These are phyloP conservation scores for Leptinotarsa undecemlineata DNA, from an alignment of 1,140 invertebrate genomes.

Conservation along the genomic window DNA sequence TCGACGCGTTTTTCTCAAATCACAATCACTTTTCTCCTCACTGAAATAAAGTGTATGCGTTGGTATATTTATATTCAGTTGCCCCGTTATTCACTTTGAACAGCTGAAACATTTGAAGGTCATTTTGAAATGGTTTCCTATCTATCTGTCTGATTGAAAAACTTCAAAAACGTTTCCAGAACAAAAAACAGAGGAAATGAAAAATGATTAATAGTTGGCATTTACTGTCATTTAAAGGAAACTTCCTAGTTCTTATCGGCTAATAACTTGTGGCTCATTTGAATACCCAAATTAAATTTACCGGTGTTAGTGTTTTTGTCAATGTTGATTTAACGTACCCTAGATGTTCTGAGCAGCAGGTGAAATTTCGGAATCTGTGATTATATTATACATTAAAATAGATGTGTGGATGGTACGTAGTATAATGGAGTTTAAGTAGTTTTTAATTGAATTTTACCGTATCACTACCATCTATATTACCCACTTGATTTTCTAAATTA, in stretches of 20 bases:
- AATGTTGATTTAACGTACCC: slow-evolving; percentile 35
- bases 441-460: background rate
- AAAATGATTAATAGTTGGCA: slow-evolving; percentile 1
- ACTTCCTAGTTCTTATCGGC: background rate
- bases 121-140: too few relatives aligned
- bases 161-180: background rate
- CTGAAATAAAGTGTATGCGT: too few relatives aligned
- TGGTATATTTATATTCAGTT: too few relatives aligned
- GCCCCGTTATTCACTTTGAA: too few relatives aligned
- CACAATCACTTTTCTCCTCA: too few relatives aligned
- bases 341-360: slow-evolving; percentile 33
- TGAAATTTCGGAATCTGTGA: slow-evolving; percentile 21
- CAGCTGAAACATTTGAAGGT: too few relatives aligned
- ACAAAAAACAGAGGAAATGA: background rate
- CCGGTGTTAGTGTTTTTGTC: slow-evolving; percentile 31
- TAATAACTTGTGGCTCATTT: slow-evolving; percentile 27
- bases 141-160: too few relatives aligned
- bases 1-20: too few relatives aligned
- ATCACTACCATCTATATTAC: background rate
- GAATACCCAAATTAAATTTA: slow-evolving; percentile 38
- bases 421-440: background rate
- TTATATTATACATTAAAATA: slow-evolving; percentile 5
- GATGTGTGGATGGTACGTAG: slow-evolving; percentile 5
- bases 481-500: background rate
- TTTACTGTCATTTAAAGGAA: slow-evolving; percentile 3